phyloP scores from a whole-genome alignment of 2,888 invertebrate genomes.

The Zygaena filipendulae region DNA sequence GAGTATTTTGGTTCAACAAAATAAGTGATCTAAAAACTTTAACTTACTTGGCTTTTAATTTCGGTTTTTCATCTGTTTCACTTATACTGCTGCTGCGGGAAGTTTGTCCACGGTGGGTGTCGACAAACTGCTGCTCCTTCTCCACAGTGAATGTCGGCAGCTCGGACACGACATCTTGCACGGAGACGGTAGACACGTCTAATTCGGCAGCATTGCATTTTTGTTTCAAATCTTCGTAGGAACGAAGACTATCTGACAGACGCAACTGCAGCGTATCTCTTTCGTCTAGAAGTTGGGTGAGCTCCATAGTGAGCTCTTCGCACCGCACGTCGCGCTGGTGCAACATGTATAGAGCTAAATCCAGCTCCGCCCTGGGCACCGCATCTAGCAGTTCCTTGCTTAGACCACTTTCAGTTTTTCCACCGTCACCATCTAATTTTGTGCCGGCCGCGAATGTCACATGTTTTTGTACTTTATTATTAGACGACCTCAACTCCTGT shows the following conservation, averaged over 20 bases:
- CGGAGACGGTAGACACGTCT: slow-evolving; percentile 31
- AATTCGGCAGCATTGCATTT: slow-evolving; percentile 31
- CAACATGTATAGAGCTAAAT: slow-evolving; percentile 84
- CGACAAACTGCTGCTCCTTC: slow-evolving; percentile 38
- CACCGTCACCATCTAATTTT: slow-evolving; percentile 32
- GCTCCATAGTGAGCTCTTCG: slow-evolving; percentile 86
- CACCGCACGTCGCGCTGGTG: slow-evolving; percentile 88
- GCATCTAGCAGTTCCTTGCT: slow-evolving; percentile 43
- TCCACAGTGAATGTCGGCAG: slow-evolving; percentile 35
- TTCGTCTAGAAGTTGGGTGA: slow-evolving; percentile 85
- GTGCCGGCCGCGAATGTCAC: slow-evolving; percentile 58
- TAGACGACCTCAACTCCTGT: slow-evolving; percentile 31
- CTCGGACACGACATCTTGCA: slow-evolving; percentile 35
- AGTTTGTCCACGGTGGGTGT: slow-evolving; percentile 41
- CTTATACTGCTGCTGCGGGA: slow-evolving; percentile 53
- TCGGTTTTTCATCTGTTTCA: slow-evolving; percentile 52
- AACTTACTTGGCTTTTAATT: slow-evolving; percentile 58
- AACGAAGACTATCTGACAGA: slow-evolving; percentile 81
- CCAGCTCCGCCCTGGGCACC: slow-evolving; percentile 74
- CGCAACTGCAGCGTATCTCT: slow-evolving; percentile 86
- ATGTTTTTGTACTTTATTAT: slow-evolving; percentile 48
- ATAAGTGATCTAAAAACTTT: too few species aligned
- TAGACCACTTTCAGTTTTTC: slow-evolving; percentile 19
- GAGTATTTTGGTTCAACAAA: too few species aligned
- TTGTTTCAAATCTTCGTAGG: slow-evolving; percentile 70